Base-by-base conservation (phyloP, 2,113 vertebrate species). In the Apodemus speciosus region DNA sequence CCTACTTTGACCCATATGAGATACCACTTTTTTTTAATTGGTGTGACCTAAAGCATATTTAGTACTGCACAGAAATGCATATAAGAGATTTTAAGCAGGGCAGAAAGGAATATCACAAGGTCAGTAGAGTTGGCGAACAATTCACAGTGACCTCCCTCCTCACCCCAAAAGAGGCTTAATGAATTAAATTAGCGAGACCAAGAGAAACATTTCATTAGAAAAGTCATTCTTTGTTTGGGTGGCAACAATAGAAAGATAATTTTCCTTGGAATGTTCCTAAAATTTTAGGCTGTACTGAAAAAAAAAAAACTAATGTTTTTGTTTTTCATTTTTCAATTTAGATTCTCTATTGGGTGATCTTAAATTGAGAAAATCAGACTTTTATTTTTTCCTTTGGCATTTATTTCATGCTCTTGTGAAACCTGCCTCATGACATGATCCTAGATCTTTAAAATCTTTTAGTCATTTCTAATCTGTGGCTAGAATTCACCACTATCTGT, bases 251-350 rank as follows among this genome's bases (percentile, higher is more conserved):
- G 86, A 93, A 92, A 90, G 83, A 4, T 40, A 66, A 62, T 76
- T 91, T 93, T 94, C 11, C 46, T 88, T 76, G 87, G 27, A 84
- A 72, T 79, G 23, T 79, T 93, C 6, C 56, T 40, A 51, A 91
- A 91, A 32, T 80, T 93, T 90, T 11, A 84, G 27, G 7, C 89
- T 84, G 60, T 49, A 85, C 30, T 94, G 40, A 58, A 81, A n/a
- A 79, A 58, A 80, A n/a, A 76, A 23, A 38, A 23, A 66, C 6
- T 77, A 53, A 73, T 90, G 0, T 16, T n/a, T 92, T 81, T 89
- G 38, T 27, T n/a, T 38, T 71, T 69, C 6, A 23, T 27, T n/a
- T 2, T 46, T 46, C 27, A 72, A 20, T 85, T 13, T 84, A 66
- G 77, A 2, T 58, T 94, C 14, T 73, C 20, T 92, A 18, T 60